Evolutionary conservation across 1,140 invertebrate genomes (phyloP), one percentile per base, ranked within the genome.

Genomic region (Vollenhovia emeryi): DNA sequence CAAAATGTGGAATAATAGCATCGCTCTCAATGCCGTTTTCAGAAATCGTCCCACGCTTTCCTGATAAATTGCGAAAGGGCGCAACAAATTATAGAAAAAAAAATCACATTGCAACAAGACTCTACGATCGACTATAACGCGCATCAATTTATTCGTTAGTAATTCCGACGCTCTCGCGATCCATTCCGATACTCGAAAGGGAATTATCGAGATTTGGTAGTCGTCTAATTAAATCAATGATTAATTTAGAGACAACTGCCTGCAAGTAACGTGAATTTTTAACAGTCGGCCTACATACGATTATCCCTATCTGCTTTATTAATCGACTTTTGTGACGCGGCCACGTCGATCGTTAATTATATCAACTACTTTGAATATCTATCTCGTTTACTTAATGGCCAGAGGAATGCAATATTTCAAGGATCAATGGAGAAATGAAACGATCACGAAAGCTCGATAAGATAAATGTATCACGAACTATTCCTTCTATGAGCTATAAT

Each of bases 201-300:
- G 76, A 59, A 78, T 78, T 82, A 89, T 91, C 62, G 80, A 52
- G 69, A 75, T 88, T 91, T 89, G 85, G 76, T 84, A 62, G 57
- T 80, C 85, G 85, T 87, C 86, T 84, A 90, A 91, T 89, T 90
- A 87, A 83, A 55, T 30, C 71, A 40, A 84, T 91, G 89, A 92
- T 92, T 90, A 88, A 92, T 89, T 66, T 45, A 66, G 40, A 66
- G 6, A 79, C 74, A 69, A 33, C 80, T 24, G n/a, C 36, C 62
- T 21, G 57, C 40, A 69, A 73, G 80, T 87, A 76, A 86, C 71
- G 52, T 66, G 62, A 85, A 85, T 87, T 79, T 45, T 43, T 76
- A 84, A 84, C 80, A 86, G 45, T 73, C 78, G 18, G 21, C 79
- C 73, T 85, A 83, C 36, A 71, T 69, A 57, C n/a, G 69, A 62